Evolutionary conservation across 2,797 vertebrate species (phyloP).

Genomic region (Mallotus villosus): DNA sequence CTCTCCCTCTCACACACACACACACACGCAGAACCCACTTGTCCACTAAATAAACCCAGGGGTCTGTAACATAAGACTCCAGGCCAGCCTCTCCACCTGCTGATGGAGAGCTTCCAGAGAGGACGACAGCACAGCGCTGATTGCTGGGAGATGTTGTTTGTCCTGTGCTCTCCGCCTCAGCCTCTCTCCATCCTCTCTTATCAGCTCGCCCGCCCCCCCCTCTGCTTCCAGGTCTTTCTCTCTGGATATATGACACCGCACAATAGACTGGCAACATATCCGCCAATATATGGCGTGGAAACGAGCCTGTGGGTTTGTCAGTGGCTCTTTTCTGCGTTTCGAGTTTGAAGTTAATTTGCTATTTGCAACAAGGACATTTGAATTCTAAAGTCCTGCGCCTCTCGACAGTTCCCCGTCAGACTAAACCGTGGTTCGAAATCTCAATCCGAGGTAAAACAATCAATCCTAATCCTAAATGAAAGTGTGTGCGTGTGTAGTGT

Average conservation of each 20-base stretch:
- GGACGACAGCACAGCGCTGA: neutral
- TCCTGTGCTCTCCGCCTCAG: neutral
- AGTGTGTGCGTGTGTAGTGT: neutral
- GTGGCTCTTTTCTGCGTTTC: no score
- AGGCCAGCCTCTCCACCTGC: conserved; percentile 50
- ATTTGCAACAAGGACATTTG: no score
- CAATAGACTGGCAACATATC: no score
- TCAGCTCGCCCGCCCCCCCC: neutral
- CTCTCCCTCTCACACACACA: neutral
- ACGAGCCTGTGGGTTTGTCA: no score
- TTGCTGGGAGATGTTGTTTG: neutral
- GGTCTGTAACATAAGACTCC: conserved; percentile 26
- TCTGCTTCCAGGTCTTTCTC: neutral
- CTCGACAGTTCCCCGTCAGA: no score
- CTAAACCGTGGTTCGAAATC: no score
- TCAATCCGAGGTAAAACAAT: no score
- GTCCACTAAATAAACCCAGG: neutral
- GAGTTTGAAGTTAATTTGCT: no score
- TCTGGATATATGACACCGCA: neutral
- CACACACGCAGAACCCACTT: neutral
- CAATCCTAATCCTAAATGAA: neutral
- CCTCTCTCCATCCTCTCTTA: neutral
- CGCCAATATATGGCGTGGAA: no score
- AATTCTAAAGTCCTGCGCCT: no score
- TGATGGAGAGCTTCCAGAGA: conserved; percentile 18